phyloP scores from a whole-genome alignment of 2,888 invertebrate genomes.

The Dolomedes plantarius region DNA sequence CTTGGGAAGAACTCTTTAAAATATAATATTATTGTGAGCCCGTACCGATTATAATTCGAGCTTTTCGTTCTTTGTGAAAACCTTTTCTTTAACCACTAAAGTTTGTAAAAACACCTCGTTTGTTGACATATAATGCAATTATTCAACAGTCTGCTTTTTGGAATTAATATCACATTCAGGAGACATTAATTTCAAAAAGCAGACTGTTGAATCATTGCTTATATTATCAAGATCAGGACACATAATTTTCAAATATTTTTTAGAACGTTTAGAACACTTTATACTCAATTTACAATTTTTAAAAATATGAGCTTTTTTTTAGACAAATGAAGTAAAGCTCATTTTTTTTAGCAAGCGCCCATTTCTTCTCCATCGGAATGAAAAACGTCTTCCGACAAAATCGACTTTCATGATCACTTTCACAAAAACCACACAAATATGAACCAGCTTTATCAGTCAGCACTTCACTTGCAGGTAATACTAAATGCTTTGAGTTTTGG shows the following conservation, averaged over 20 bases:
- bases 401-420: neutral
- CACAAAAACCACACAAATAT: neutral
- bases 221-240: neutral
- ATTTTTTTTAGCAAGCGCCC: neutral
- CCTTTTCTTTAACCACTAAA: neutral
- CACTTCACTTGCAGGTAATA: neutral
- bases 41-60: constrained; percentile 4
- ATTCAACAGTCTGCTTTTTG: neutral
- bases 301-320: neutral
- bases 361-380: neutral
- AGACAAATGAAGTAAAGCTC: neutral
- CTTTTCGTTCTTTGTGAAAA: neutral
- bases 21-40: constrained; percentile 21
- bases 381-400: too few species aligned
- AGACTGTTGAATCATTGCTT: neutral
- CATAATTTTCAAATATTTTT: neutral
- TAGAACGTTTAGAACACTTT: neutral
- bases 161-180: neutral
- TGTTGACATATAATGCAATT: constrained; percentile 13
- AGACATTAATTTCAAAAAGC: neutral
- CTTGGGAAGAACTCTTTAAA: constrained; percentile 10
- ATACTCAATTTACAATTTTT: neutral
- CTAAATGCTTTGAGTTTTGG: too few species aligned
- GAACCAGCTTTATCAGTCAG: neutral
- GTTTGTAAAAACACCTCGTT: constrained; percentile 18